Conservation (phyloP, 2,888 invertebrate genomes). For the Agriopis marginaria region DNA sequence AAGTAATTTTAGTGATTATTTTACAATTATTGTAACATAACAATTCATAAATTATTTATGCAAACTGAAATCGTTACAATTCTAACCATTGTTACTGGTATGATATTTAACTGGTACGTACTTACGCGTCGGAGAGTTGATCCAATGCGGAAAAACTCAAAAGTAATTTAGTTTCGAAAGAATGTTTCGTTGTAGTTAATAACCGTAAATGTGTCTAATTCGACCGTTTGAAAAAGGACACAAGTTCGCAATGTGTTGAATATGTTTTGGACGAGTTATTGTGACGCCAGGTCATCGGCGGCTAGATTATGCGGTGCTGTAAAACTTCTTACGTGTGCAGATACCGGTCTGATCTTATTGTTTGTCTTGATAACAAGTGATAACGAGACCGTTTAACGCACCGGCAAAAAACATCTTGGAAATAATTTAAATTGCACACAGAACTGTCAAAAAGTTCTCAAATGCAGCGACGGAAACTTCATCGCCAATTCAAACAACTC, state of each 20-base stretch:
- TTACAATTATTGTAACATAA: not conserved
- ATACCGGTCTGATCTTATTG: constrained; percentile 61
- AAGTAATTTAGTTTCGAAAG: not conserved
- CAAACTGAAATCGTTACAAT: not conserved
- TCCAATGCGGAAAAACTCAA: not conserved
- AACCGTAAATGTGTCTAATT: constrained; percentile 19
- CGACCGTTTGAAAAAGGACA: not conserved
- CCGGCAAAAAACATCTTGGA: constrained; percentile 47
- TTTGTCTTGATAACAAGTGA: constrained; percentile 67
- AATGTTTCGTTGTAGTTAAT: not conserved
- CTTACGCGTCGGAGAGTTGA: not conserved
- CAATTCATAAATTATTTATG: not conserved
- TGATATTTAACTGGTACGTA: not conserved
- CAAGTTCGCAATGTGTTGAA: not conserved
- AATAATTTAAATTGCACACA: constrained; percentile 46
- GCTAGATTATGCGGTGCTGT: constrained; percentile 43
- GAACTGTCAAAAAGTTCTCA: constrained; percentile 37
- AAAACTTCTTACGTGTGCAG: constrained; percentile 48
- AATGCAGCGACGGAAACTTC: constrained; percentile 39
- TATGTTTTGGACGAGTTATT: constrained; percentile 15
- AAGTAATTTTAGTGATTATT: not conserved
- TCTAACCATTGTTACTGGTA: not conserved
- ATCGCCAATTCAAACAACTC: constrained; percentile 44
- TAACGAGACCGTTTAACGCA: constrained; percentile 53
- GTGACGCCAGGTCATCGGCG: constrained; percentile 22